Conservation (phyloP, 2,888 invertebrate species). For the Cheilosia grossa region DNA sequence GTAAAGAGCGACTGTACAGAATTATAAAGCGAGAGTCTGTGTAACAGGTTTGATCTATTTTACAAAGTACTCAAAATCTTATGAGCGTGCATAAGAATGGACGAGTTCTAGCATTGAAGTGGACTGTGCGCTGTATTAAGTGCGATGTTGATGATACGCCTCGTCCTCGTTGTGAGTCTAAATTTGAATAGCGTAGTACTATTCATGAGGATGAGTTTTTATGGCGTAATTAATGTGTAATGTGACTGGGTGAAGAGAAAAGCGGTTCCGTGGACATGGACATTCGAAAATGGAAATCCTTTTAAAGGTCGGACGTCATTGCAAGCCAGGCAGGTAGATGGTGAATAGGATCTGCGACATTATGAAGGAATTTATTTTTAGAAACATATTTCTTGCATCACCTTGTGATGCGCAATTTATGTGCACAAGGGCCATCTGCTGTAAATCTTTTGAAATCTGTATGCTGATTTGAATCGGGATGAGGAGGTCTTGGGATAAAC, state of each 20-base stretch:
- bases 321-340: background rate
- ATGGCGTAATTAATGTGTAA: conserved; percentile 16
- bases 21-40: conserved; percentile 16
- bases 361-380: conserved; percentile 4
- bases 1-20: background rate
- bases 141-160: conserved; percentile 29
- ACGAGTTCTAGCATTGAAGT: conserved; percentile 14
- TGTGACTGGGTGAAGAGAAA: conserved; percentile 9
- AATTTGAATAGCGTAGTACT: conserved; percentile 31
- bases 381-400: background rate
- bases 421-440: background rate
- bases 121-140: conserved; percentile 23
- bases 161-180: conserved; percentile 9
- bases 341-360: background rate
- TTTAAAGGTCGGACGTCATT: conserved; percentile 50
- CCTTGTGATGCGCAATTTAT: background rate
- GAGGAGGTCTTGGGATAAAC: too few species aligned
- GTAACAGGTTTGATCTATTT: conserved; percentile 71
- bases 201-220: conserved; percentile 1
- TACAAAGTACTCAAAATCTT: conserved; percentile 31
- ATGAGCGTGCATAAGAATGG: conserved; percentile 41
- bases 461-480: too few species aligned
- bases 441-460: too few species aligned
- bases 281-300: conserved; percentile 20
- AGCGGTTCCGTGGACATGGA: conserved; percentile 2